Percentiles rank a stretch among this genome's conserved stretches.
phyloP scores from a whole-genome alignment of 92 coral and sea anemone genomes.

The Bergia puertoricense region DNA sequence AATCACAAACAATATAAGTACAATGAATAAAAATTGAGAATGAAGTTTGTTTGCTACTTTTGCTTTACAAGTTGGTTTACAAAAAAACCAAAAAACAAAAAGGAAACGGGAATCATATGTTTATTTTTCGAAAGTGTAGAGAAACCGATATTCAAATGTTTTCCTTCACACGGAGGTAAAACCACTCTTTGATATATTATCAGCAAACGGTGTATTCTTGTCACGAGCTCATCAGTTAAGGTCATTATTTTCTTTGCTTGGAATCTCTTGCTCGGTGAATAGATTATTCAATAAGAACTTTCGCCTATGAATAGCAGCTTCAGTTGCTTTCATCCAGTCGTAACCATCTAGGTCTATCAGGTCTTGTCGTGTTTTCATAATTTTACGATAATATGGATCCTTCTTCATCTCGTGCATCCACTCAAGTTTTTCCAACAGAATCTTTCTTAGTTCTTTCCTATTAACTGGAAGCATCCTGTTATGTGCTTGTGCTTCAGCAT shows the following conservation, averaged over 20 bases:
- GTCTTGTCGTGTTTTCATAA: constrained; percentile 7
- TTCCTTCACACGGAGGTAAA: neutral
- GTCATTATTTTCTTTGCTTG: too few relatives aligned
- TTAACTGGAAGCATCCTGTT: constrained; percentile 10
- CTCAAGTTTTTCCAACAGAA: neutral
- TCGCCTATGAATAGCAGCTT: too few relatives aligned
- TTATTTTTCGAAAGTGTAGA: constrained; percentile 9
- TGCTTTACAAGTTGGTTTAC: constrained; percentile 24
- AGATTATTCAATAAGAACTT: too few relatives aligned
- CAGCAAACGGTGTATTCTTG: neutral
- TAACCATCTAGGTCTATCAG: neutral
- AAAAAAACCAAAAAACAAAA: neutral
- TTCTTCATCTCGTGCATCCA: constrained; percentile 23
- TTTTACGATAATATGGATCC: constrained; percentile 4
- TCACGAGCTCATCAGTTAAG: too few relatives aligned
- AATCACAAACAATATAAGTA: constrained; percentile 11
- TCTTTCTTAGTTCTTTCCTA: constrained; percentile 16
- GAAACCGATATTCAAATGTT: constrained; percentile 6
- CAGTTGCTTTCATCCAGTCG: too few relatives aligned
- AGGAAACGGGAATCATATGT: constrained; percentile 11
- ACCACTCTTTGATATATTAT: neutral
- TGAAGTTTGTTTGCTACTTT: constrained; percentile 19
- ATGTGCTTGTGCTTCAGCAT: neutral
- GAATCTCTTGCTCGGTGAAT: too few relatives aligned
- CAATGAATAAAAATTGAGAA: constrained; percentile 6